Base-by-base conservation (phyloP, 2,113 vertebrate species). In the Lota lota region DNA sequence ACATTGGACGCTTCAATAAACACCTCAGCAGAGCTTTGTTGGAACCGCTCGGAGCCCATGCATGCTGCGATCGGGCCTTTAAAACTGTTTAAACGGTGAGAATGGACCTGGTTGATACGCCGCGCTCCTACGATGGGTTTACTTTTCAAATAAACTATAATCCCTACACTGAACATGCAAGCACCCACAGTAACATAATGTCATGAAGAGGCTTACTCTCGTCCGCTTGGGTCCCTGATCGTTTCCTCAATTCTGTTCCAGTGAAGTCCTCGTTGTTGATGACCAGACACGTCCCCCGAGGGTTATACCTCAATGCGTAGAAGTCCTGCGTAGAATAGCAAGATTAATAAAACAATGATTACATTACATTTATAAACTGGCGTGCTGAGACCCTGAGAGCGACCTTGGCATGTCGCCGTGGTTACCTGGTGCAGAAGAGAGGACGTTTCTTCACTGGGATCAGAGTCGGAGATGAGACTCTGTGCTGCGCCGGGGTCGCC, bases 251-350 rank as follows among this genome's bases (percentile, higher is more conserved):
- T 0, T 0, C 0, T 1, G 0, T 0, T 8, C 4, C 68, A 0
- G 0, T 0, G 63, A 92, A 92, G 0, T 17, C 0, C 8, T 87
- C 73, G 54, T 91, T 92, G 79, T 83, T 92, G 76, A 92, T 70
- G 73, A 92, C 72, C 15, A 90, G 56, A 50, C 91, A 92, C 7
- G 15, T 0, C 56, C 91, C 90, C 16, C 57, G 74, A 53, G 91
- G 91, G 2, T 0, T 61, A 19, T 65, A 77, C 17, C 0, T 77
- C 71, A 92, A 21, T 2, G 2, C 0, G 57, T 92, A 92, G 61
- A 74, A 75, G 0, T 80, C 73, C 0, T 5, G 28, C 28, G 4
- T 33, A 47, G 40, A 12, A 14, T 1, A 47, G 40, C 40, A 47
- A 50, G 0, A 15, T 22, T 19, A 17, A 15, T 19, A 1, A 15